Evolutionary conservation across 2,797 vertebrate genomes (phyloP).

Genomic region (Knipowitschia caucasica): DNA sequence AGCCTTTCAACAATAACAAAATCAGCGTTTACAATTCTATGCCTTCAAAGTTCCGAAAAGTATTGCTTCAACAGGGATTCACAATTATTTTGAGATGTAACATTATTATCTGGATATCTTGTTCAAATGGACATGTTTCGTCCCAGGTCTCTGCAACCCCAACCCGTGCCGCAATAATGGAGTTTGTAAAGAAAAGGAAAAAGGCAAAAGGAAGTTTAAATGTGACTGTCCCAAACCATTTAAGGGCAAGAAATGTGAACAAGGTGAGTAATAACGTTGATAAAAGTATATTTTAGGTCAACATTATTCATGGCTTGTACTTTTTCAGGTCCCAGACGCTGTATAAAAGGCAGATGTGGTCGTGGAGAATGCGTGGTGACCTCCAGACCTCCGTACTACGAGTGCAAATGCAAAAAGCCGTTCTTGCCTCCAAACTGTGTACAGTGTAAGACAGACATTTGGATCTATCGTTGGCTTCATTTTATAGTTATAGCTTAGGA

Average conservation of each 20-base stretch:
- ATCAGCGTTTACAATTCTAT: no score
- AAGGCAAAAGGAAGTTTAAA: slow-evolving; percentile 39
- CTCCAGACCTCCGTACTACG: slow-evolving; percentile 58
- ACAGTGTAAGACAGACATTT: neutral
- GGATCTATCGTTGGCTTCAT: neutral
- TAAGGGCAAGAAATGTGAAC: slow-evolving; percentile 68
- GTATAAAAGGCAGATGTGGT: slow-evolving; percentile 58
- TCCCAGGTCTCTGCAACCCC: slow-evolving; percentile 64
- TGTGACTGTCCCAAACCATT: slow-evolving; percentile 70
- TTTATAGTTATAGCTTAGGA: neutral
- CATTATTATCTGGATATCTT: no score
- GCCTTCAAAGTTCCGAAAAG: no score
- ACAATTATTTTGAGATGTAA: no score
- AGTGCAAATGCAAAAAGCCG: slow-evolving; percentile 77
- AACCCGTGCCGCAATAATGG: slow-evolving; percentile 74
- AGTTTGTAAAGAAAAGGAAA: slow-evolving; percentile 61
- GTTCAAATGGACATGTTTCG: no score
- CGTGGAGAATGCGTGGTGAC: slow-evolving; percentile 73
- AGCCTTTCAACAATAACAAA: no score
- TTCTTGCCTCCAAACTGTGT: slow-evolving; percentile 82
- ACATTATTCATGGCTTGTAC: neutral
- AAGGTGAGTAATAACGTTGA: slow-evolving; percentile 47
- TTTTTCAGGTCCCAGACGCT: slow-evolving; percentile 49
- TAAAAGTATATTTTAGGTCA: neutral
- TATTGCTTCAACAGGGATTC: no score